Evolutionary conservation across 2,797 vertebrate species (phyloP).

Genomic region (Pygocentrus nattereri): DNA sequence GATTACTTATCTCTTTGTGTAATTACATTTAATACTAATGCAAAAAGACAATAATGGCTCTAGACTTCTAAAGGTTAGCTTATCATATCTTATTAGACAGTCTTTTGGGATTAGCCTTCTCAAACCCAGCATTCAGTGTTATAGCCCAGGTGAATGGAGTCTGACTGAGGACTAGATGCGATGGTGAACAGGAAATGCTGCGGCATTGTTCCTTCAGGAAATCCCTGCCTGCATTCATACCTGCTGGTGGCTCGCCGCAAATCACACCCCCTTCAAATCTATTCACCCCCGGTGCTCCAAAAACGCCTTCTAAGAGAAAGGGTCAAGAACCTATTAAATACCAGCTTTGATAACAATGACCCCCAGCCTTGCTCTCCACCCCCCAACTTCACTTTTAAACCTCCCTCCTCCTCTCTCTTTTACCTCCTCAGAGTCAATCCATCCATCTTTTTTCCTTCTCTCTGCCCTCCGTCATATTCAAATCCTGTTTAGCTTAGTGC

Average conservation of each 20-base stretch:
- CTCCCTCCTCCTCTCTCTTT: conserved; percentile 48
- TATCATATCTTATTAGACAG: conserved; percentile 3
- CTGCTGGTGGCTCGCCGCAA: conserved; percentile 56
- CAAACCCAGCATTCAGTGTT: conserved; percentile 6
- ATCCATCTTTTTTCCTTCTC: conserved; percentile 37
- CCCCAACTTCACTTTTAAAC: conserved; percentile 21
- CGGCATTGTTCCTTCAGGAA: conserved; percentile 52
- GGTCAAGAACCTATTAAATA: conserved; percentile 65
- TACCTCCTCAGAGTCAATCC: conserved; percentile 27
- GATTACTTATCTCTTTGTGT: neutral
- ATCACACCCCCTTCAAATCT: conserved; percentile 55
- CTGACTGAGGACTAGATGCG: conserved; percentile 33
- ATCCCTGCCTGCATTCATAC: conserved; percentile 55
- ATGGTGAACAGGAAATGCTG: conserved; percentile 54
- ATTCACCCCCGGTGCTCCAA: conserved; percentile 42
- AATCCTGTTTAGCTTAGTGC: conserved; percentile 27
- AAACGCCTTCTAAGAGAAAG: conserved; percentile 60
- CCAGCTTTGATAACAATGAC: conserved; percentile 64
- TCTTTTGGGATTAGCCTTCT: conserved; percentile 13
- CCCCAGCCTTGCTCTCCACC: conserved; percentile 48
- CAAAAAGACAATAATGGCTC: neutral
- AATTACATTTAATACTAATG: neutral
- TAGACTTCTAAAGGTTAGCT: neutral
- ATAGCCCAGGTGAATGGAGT: conserved; percentile 23
- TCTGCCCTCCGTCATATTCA: conserved; percentile 10